Base-by-base conservation (phyloP, 2,888 invertebrate species). In the Coecobrya sp. region DNA sequence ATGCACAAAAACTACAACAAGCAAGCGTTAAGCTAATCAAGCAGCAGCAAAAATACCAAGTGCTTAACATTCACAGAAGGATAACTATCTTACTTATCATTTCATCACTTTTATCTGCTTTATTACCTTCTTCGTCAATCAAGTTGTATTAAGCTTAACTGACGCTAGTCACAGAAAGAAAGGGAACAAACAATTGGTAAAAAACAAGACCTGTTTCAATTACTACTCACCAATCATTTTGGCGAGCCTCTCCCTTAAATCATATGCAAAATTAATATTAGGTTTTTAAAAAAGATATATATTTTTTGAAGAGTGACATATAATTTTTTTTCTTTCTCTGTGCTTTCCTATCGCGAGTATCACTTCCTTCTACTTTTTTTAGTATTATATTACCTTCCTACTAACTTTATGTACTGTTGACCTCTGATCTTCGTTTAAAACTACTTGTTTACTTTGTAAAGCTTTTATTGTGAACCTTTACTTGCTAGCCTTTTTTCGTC, bases 151-250 rank as follows among this genome's bases (percentile, higher is more conserved):
- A 81, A 84, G 62, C 84, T 84, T 84, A 85, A 85, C 30, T 85
- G 85, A 85, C 62, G 85, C 85, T 85, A 85, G 85, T 85, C 85
- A 85, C 65, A 22, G 19, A 55, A 65, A 25, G 19, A 62, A 45
- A 22, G 16, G 30, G 30, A 36, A 49, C 73, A 25, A 25, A 81
- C 8, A 13, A 70, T 70, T 19, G 4, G 36, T 11, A 45, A 52
- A 52, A 49, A 59, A 55, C 30, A 82, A 82, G 13, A 82, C 10
- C 11, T 36, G 36, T 7, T 36, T 7, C 36, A 36, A 36, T 36
- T 36, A 36, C 36, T 36, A 36, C 36, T 36, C 36, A 36, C 7
- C 36, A 36, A 4, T 36, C 36, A 36, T 4, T 36, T 36, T 19
- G 19, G 59, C 4, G 5, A 19, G 59, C n/a, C n/a, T 59, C 59